Percentiles rank a stretch among this genome's conserved stretches.
Conservation (phyloP, 1,140 invertebrate genomes). For the Brachionus koreanus region DNA sequence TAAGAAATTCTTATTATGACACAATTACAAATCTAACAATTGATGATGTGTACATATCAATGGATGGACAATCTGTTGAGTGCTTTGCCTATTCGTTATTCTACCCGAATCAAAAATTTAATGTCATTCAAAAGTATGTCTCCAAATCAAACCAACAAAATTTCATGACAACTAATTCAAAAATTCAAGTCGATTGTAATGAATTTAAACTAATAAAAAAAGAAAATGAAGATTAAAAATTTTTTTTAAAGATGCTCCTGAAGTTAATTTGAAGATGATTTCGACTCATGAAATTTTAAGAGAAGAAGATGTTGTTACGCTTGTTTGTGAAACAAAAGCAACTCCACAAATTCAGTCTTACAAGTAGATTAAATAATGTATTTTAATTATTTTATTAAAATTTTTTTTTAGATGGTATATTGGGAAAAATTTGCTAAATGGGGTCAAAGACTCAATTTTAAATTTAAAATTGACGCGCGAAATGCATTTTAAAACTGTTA, state of each 20-base stretch:
- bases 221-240: neutral
- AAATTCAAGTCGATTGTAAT: conserved; percentile 40
- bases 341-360: conserved; percentile 34
- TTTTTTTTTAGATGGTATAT: conserved; percentile 31
- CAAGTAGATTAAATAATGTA: neutral
- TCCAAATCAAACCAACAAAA: neutral
- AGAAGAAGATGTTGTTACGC: conserved; percentile 38
- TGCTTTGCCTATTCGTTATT: conserved; percentile 44
- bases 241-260: conserved; percentile 39
- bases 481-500: conserved; percentile 40
- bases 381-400: neutral
- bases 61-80: conserved; percentile 34
- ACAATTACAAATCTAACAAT: conserved; percentile 39
- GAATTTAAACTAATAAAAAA: neutral
- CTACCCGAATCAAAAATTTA: conserved; percentile 13
- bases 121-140: neutral
- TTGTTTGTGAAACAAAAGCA: conserved; percentile 28
- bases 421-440: conserved; percentile 37
- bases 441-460: conserved; percentile 22
- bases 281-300: neutral
- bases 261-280: conserved; percentile 23
- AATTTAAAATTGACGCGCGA: conserved; percentile 36
- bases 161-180: conserved; percentile 29
- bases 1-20: conserved; percentile 35
- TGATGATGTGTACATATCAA: conserved; percentile 15